Base-by-base conservation (phyloP, 2,797 vertebrate species). In the Neosilurus hyrtlii region DNA sequence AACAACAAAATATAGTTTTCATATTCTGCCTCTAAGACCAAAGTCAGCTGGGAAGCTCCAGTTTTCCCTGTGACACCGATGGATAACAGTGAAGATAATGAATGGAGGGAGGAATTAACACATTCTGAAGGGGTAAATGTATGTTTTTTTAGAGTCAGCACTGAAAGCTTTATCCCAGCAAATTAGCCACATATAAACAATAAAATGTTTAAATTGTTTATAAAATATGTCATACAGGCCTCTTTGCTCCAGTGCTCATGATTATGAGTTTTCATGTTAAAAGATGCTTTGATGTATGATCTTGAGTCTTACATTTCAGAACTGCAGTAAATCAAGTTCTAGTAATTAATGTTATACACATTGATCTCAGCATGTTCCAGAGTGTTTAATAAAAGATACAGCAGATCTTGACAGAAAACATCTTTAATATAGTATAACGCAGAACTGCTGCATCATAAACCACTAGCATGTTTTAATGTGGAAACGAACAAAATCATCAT, bases 271-370 rank as follows among this genome's bases (percentile, higher is more conserved):
- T 67, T 67, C 24, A 6, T 30, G 51, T 54, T 18, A 56, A 56
- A 16, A 37, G 20, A 9, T n/a, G 57, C 11, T 61, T 10, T 59
- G 73, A 37, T 59, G 20, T 43, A 56, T 18, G 52, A 74, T 56
- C 24, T 10, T 43, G 12, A 76, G 35, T 61, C 73, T 1, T 35
- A 37, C 12, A 59, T 75, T 22, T 18, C 30, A 61, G 26, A 43
- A 15, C 56, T 59, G 30, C 74, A 43, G 12, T 75, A 57, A 59
- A 74, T 57, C 52, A 57, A 20, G 72, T 57, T 26, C 4, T 16
- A 35, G 52, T 61, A 75, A 76, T 76, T 75, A 59, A 59, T 57
- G 74, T 61, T 37, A 75, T 26, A 43, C 56, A 61, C 56, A 61
- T 30, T 43, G 57, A 43, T 43, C 74, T 61, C 74, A 76, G 73